These are phyloP conservation scores for Reinhardtius hippoglossoides DNA, from an alignment of 2,113 vertebrate species.

Conservation along the genomic window DNA sequence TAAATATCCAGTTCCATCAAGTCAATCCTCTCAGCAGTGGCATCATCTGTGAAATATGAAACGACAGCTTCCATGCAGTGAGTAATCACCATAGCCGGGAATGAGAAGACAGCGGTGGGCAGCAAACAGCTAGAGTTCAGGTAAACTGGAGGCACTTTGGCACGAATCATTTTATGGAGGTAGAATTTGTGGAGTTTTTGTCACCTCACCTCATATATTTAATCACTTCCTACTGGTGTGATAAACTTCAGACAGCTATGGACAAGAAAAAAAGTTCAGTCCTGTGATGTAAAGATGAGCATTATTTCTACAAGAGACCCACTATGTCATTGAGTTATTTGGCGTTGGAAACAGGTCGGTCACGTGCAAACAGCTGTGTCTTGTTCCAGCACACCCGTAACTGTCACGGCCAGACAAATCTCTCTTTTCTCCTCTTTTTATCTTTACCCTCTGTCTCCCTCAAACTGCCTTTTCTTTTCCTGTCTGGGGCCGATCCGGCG, in stretches of 20 bases:
- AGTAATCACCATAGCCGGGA: slow-evolving; percentile 38
- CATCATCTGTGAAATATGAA: slow-evolving; percentile 68
- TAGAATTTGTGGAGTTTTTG: neutral
- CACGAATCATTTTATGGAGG: neutral
- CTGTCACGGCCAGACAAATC: slow-evolving; percentile 73
- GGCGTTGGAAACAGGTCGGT: slow-evolving; percentile 79
- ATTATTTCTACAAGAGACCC: slow-evolving; percentile 72
- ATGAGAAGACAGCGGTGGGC: slow-evolving; percentile 25
- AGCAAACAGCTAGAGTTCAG: slow-evolving; percentile 35
- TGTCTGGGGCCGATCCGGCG: slow-evolving; percentile 48
- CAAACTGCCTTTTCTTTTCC: slow-evolving; percentile 26
- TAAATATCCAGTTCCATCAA: slow-evolving; percentile 73
- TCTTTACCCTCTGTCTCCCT: slow-evolving; percentile 47
- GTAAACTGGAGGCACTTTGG: slow-evolving; percentile 27
- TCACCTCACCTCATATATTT: slow-evolving; percentile 42
- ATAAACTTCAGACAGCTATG: slow-evolving; percentile 37
- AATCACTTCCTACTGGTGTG: slow-evolving; percentile 65
- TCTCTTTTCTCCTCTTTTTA: slow-evolving; percentile 51
- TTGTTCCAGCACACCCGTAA: slow-evolving; percentile 73
- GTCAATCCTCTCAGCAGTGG: slow-evolving; percentile 60
- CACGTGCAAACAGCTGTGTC: slow-evolving; percentile 75
- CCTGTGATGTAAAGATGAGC: slow-evolving; percentile 68
- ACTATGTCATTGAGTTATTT: slow-evolving; percentile 80
- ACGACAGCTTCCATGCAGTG: slow-evolving; percentile 45
- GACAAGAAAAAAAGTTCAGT: slow-evolving; percentile 40